Evolutionary conservation across 1,140 invertebrate genomes (phyloP), one percentile per base, ranked within the genome.

Genomic region (Helicorthomorpha holstii): DNA sequence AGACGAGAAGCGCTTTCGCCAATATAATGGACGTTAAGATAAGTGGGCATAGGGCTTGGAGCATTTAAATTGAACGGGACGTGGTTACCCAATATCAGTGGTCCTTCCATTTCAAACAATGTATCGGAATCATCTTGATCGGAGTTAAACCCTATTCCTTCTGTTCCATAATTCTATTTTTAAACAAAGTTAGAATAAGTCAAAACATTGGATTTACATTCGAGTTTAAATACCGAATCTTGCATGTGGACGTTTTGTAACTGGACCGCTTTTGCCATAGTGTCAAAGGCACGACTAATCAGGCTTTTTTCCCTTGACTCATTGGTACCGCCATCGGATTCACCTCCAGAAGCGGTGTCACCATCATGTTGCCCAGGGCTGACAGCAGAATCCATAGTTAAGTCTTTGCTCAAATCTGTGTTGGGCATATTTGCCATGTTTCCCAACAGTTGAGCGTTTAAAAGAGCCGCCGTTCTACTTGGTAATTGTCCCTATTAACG

Each of bases 1-100:
- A 94, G 71, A 57, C 90, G 73, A 19, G 86, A 89, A 7, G 87
- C 85, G 64, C 83, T 88, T 71, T 94, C 89, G 70, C 86, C 92
- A 47, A 94, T 87, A 61, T 85, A 90, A 68, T 90, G 84, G 55
- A 86, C 78, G 62, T 87, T 89, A 49, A 86, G 73, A 68, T 83
- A 87, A 19, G 80, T 73, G 41, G 85, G 83, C 56, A 85, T 79
- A 46, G 84, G 79, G 38, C 78, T 79, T 16, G 88, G 88, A 4
- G 83, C 82, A 56, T 83, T 83, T 56, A 92, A 68, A 61, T 83
- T 81, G 63, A 93, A 93, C 21, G 73, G 62, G 49, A 80, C 75
- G 61, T 82, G 75, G 22, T 74, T 71, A 52, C 82, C 79, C n/a
- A 73, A 72, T 26, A 85, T 65, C 21, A 85, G 63, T 51, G 79